Conservation (phyloP, 2,888 invertebrate genomes). For the Aspidiotus rigidus region DNA sequence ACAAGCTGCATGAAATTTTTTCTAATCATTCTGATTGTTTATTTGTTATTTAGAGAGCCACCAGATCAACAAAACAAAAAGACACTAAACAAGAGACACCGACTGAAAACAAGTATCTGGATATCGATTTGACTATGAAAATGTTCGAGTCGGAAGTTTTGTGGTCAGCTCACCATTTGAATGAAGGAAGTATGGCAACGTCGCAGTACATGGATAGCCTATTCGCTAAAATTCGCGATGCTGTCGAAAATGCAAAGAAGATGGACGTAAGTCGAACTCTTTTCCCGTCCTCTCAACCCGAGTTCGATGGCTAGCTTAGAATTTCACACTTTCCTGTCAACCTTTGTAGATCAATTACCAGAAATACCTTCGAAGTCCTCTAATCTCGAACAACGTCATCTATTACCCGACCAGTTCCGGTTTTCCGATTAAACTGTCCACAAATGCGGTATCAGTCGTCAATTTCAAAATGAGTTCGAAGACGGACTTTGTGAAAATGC, state of each 20-base stretch:
- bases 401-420: slow-evolving; percentile 78
- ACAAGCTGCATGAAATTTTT: no score
- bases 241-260: slow-evolving; percentile 58
- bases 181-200: slow-evolving; percentile 49
- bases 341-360: slow-evolving; percentile 29
- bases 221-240: slow-evolving; percentile 51
- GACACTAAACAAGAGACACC: slow-evolving; percentile 15
- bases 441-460: slow-evolving; percentile 64
- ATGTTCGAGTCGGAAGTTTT: slow-evolving; percentile 76
- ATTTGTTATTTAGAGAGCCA: no score
- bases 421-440: slow-evolving; percentile 64
- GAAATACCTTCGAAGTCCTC: slow-evolving; percentile 17
- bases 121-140: slow-evolving; percentile 68
- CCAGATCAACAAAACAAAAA: no score
- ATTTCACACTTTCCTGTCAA: neutral
- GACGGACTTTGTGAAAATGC: slow-evolving; percentile 59
- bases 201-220: slow-evolving; percentile 55
- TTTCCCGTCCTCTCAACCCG: neutral
- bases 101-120: slow-evolving; percentile 51
- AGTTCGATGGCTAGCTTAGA: neutral
- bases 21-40: no score
- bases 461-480: slow-evolving; percentile 63
- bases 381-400: slow-evolving; percentile 49
- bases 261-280: slow-evolving; percentile 49
- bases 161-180: slow-evolving; percentile 59